These are phyloP conservation scores for Chaetura pelagica DNA, from an alignment of 2,113 vertebrate genomes.

Conservation along the genomic window DNA sequence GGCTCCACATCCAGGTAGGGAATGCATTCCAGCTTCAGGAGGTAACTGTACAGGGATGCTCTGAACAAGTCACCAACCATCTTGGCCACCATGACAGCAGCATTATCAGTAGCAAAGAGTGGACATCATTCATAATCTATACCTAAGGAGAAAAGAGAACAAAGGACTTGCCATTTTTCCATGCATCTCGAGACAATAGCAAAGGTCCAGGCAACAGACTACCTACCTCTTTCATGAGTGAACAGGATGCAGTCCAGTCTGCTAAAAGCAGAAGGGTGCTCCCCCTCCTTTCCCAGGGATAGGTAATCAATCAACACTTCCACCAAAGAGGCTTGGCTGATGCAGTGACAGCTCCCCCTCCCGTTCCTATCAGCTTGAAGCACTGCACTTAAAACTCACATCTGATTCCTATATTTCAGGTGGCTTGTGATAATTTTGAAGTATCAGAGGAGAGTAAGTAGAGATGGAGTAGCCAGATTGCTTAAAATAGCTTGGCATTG, in stretches of 20 bases:
- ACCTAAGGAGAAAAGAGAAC: conserved; percentile 16
- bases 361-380: background rate
- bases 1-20: conserved; percentile 35
- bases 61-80: conserved; percentile 40
- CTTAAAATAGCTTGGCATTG: conserved; percentile 48
- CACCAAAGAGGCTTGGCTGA: background rate
- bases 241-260: background rate
- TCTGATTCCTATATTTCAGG: conserved; percentile 51
- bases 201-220: background rate
- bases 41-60: background rate
- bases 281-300: background rate
- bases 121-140: conserved; percentile 62
- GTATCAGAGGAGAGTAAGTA: background rate
- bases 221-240: background rate
- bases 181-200: background rate
- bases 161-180: background rate
- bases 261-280: background rate
- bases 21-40: conserved; percentile 63
- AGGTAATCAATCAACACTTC: background rate
- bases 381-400: background rate
- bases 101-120: conserved; percentile 39
- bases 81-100: conserved; percentile 44
- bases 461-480: conserved; percentile 18
- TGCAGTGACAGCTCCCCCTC: conserved; percentile 12
- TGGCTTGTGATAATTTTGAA: conserved; percentile 33